Percentiles rank a stretch among this genome's conserved stretches.
These are phyloP conservation scores for Hestina assimilis DNA, from an alignment of 1,140 invertebrate species.

Conservation along the genomic window DNA sequence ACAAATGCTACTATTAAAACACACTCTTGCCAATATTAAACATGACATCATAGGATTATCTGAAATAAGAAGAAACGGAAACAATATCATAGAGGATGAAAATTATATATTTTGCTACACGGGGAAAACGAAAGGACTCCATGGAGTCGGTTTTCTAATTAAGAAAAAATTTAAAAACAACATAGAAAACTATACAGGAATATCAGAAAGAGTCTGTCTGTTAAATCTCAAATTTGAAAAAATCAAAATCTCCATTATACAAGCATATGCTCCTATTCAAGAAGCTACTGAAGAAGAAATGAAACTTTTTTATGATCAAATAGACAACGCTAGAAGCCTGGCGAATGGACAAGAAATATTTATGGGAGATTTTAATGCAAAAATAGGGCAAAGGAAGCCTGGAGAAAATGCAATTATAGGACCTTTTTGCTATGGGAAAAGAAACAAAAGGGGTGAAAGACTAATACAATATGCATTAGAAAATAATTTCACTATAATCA, in stretches of 20 bases:
- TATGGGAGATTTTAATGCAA: conserved; percentile 28
- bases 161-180: conserved; percentile 30
- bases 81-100: conserved; percentile 31
- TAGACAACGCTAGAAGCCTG: conserved; percentile 17
- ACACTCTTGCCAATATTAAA: conserved; percentile 29
- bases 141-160: conserved; percentile 33
- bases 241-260: conserved; percentile 23
- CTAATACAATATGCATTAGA: neutral
- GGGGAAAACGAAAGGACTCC: conserved; percentile 17
- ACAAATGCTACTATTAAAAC: conserved; percentile 26
- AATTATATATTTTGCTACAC: conserved; percentile 34
- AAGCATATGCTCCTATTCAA: conserved; percentile 27
- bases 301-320: conserved; percentile 24
- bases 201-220: conserved; percentile 29
- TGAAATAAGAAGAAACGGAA: conserved; percentile 30
- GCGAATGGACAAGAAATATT: conserved; percentile 16
- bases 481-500: neutral
- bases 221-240: conserved; percentile 23
- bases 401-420: conserved; percentile 21
- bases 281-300: conserved; percentile 26
- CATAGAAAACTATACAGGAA: conserved; percentile 22
- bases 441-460: neutral
- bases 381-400: conserved; percentile 24
- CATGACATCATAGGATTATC: conserved; percentile 31
- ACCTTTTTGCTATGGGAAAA: conserved; percentile 22